A percentile compares a stretch with the other conserved stretches of the same genome.
These are phyloP conservation scores for Calycopis cecrops DNA, from an alignment of 1,140 invertebrate genomes.

Conservation along the genomic window DNA sequence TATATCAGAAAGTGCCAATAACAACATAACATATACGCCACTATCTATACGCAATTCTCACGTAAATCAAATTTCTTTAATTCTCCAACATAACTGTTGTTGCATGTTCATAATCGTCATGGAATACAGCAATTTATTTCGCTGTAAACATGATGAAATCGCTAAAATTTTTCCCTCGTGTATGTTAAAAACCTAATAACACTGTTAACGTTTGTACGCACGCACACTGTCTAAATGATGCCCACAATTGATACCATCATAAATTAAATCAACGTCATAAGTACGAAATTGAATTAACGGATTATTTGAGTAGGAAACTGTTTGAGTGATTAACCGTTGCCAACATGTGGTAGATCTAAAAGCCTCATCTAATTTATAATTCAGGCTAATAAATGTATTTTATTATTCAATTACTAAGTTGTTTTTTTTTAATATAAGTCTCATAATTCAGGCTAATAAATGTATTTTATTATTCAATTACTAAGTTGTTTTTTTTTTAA, in stretches of 20 bases:
- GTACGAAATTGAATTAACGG: constrained; percentile 68
- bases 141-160: constrained; percentile 47
- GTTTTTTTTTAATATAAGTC: no score
- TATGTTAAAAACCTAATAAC: constrained; percentile 53
- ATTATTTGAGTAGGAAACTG: constrained; percentile 68
- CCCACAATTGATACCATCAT: constrained; percentile 59
- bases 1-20: no score
- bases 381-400: no score
- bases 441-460: no score
- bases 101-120: constrained; percentile 22
- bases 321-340: constrained; percentile 71
- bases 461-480: no score
- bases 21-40: neutral
- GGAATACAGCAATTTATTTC: constrained; percentile 43
- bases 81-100: constrained; percentile 10
- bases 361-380: no score
- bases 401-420: no score
- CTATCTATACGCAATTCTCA: constrained; percentile 3
- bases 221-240: constrained; percentile 62
- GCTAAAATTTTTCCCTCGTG: constrained; percentile 57
- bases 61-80: constrained; percentile 12
- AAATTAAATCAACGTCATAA: constrained; percentile 68
- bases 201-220: constrained; percentile 62
- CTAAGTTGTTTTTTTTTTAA: no score
- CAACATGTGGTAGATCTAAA: constrained; percentile 34